phyloP scores from a whole-genome alignment of 2,113 vertebrate species.

The Tachysurus fulvidraco region DNA sequence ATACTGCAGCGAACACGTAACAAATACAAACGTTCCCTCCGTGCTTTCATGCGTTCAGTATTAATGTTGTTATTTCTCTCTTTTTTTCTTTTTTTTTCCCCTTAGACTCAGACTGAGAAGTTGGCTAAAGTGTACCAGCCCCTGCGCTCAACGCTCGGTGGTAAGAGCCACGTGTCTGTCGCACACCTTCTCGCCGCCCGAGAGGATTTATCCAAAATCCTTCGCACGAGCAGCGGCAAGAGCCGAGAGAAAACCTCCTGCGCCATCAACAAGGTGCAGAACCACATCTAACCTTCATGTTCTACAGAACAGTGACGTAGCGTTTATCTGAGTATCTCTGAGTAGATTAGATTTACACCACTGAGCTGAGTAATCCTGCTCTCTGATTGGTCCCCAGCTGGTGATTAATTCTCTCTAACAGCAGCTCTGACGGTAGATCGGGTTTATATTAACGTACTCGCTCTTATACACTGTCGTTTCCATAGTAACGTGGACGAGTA shows the following conservation, averaged over 20 bases:
- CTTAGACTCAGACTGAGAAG: constrained; percentile 86
- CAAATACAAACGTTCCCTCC: not conserved
- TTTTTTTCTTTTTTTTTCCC: constrained; percentile 32
- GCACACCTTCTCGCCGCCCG: constrained; percentile 90
- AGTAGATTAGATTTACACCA: not conserved
- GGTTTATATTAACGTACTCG: not conserved
- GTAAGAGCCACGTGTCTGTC: constrained; percentile 80
- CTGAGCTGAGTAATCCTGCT: not conserved
- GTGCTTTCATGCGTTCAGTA: not conserved
- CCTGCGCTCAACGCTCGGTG: constrained; percentile 78
- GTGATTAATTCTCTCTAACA: not conserved
- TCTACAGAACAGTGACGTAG: not conserved
- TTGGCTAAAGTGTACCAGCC: constrained; percentile 91
- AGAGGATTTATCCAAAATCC: constrained; percentile 93
- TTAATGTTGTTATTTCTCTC: not conserved
- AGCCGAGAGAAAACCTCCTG: constrained; percentile 92
- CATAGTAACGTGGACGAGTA: not conserved
- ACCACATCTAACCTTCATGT: not conserved
- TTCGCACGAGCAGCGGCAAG: constrained; percentile 91
- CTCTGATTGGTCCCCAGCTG: not conserved
- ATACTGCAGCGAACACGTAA: too few species aligned
- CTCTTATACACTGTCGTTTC: not conserved
- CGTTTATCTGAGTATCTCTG: not conserved
- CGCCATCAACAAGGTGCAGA: constrained; percentile 93
- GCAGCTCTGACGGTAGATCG: not conserved